Evolutionary conservation across 2,888 invertebrate species (phyloP).

Genomic region (Nipponacmea schrenckii): DNA sequence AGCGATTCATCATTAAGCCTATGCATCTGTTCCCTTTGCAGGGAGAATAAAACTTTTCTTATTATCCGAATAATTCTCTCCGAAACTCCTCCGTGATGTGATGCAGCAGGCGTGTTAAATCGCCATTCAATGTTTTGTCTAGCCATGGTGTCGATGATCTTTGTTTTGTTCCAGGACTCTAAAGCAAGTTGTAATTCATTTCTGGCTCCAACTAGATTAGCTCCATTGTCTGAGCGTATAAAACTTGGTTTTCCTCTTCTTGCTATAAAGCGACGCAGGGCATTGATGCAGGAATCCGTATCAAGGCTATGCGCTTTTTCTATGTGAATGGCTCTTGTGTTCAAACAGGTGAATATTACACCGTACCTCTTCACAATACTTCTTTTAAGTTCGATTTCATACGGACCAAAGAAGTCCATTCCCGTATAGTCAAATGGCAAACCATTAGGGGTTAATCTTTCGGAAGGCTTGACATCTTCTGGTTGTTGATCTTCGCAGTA

Average conservation of each 20-base stretch:
- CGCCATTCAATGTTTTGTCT: constrained; percentile 18
- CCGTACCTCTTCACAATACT: constrained; percentile 32
- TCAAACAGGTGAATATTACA: constrained; percentile 30
- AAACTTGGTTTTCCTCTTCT: constrained; percentile 16
- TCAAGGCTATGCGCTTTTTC: constrained; percentile 24
- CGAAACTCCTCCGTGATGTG: constrained; percentile 27
- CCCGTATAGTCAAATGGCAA: no score
- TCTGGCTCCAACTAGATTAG: constrained; percentile 28
- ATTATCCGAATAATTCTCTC: constrained; percentile 31
- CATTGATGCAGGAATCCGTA: constrained; percentile 26
- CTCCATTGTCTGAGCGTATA: constrained; percentile 25
- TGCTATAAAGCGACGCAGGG: constrained; percentile 21
- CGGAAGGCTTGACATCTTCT: no score
- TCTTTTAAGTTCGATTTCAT: no score
- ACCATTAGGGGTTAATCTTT: no score
- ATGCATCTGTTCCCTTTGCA: no score
- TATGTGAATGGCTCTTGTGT: constrained; percentile 25
- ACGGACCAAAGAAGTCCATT: no score
- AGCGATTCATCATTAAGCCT: no score
- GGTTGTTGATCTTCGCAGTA: no score
- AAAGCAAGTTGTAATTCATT: constrained; percentile 18
- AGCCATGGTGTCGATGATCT: constrained; percentile 7
- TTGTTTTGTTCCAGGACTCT: constrained; percentile 14
- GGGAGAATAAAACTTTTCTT: constrained; percentile 22
- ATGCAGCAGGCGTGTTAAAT: constrained; percentile 25